Base-by-base conservation (phyloP, 1,140 invertebrate genomes). In the Scaptodrosophila lebanonensis region DNA sequence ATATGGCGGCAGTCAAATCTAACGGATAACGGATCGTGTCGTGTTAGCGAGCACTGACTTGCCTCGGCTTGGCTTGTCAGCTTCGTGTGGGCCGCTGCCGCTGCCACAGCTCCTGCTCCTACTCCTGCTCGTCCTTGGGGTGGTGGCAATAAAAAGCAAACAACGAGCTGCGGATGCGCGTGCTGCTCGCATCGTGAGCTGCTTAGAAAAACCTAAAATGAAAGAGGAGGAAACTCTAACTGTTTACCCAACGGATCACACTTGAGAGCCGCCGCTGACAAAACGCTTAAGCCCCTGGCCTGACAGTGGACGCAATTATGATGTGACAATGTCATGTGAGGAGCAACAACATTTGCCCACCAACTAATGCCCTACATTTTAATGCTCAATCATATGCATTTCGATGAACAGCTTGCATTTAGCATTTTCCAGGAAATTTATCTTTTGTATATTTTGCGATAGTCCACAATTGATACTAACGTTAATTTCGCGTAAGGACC, bases 201-300 rank as follows among this genome's bases (percentile, higher is more conserved):
- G 75, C 75, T 82, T 82, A 82, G 82, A 79, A 49, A 75, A 79
- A 62, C 38, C n/a, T n/a, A n/a, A n/a, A 48, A 33, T 66, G 52
- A 56, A 33, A 9, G 9, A 9, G n/a, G 12, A 9, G 32, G 3
- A 13, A 13, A 47, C 64, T 44, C 43, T 69, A 48, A 40, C 27
- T 82, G 61, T 82, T 82, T 82, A 82, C 75, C 69, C 36, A 59
- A 53, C 49, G 70, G 75, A 82, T 82, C 62, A 82, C 75, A 82
- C 75, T 82, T 58, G 75, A 82, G 49, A 38, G 43, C 39, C 69
- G 66, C 52, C 69, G 66, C 52, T 82, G 75, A 82, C 69, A 75
- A 60, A 75, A 66, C 49, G 52, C 65, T 56, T 75, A 75, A 75
- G 58, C 49, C 59, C 49, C 20, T 52, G 47, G 33, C 33, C 29